Conservation (phyloP, 2,113 vertebrate species). For the Phaethornis superciliosus region DNA sequence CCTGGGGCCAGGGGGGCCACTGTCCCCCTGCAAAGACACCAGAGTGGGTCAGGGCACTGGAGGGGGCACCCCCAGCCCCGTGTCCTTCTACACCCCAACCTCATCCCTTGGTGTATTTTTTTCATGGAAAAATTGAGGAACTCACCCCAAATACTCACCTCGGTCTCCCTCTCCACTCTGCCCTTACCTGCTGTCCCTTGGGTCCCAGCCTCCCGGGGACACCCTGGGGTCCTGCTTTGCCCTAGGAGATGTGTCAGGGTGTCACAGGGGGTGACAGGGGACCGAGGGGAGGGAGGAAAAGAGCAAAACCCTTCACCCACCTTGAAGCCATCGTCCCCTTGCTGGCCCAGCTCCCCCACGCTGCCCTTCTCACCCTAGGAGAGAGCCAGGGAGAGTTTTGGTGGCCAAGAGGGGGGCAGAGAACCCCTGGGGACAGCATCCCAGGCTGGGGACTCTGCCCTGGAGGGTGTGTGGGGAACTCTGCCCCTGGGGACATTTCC, state of each 20-base stretch:
- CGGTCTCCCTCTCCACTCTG: not conserved
- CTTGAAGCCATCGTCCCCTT: slow-evolving; percentile 81
- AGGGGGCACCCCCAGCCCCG: not conserved
- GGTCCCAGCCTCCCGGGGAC: slow-evolving; percentile 69
- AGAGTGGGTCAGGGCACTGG: not conserved
- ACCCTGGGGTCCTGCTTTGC: slow-evolving; percentile 76
- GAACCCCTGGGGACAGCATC: fast-evolving
- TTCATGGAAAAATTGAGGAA: not conserved
- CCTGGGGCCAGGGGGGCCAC: slow-evolving; percentile 70
- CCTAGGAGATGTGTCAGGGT: slow-evolving; percentile 60
- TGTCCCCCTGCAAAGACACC: slow-evolving; percentile 74
- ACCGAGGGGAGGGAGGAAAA: not conserved
- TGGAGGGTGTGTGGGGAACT: fast-evolving
- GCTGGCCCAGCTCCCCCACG: slow-evolving; percentile 74
- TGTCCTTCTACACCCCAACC: not conserved
- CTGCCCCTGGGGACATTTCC: not conserved
- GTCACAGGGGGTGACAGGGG: not conserved
- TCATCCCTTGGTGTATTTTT: not conserved
- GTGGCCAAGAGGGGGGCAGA: not conserved
- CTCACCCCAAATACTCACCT: not conserved
- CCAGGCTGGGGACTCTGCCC: not conserved
- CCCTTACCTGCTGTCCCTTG: slow-evolving; percentile 84
- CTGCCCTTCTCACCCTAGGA: slow-evolving; percentile 84
- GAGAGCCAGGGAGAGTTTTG: not conserved
- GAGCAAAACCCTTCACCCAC: slow-evolving; percentile 48